phyloP scores from a whole-genome alignment of 2,888 invertebrate genomes.

The Drosophila merina region DNA sequence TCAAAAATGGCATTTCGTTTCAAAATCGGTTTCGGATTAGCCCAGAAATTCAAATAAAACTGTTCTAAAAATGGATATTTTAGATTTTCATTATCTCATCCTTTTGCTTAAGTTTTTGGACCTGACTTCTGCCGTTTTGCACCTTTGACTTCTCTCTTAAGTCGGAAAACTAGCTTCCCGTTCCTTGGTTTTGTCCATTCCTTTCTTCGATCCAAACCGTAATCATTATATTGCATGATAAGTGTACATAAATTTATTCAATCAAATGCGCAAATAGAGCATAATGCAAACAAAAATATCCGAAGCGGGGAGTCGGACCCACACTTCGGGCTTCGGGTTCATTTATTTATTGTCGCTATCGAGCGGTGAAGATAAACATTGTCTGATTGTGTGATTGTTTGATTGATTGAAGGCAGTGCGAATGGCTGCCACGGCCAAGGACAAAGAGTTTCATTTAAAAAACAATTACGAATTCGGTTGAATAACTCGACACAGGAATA shows the following conservation, averaged over 20 bases:
- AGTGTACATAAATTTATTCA: conserved; percentile 62
- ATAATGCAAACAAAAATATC: conserved; percentile 50
- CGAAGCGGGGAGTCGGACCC: conserved; percentile 27
- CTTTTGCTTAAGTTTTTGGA: too few relatives aligned
- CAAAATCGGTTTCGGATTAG: too few relatives aligned
- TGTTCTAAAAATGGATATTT: too few relatives aligned
- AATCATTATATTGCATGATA: conserved; percentile 72
- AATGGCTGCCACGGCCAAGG: conserved; percentile 42
- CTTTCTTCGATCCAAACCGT: conserved; percentile 25
- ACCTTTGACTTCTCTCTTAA: too few relatives aligned
- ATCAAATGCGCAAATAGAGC: conserved; percentile 53
- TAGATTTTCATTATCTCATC: too few relatives aligned
- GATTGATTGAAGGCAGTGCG: conserved; percentile 31
- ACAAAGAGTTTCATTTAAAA: conserved; percentile 60
- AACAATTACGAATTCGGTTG: conserved; percentile 62
- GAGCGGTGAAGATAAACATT: conserved; percentile 42
- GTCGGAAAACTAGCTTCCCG: too few relatives aligned
- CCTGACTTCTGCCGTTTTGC: too few relatives aligned
- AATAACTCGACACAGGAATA: conserved; percentile 29
- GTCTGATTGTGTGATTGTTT: conserved; percentile 53
- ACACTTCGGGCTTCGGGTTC: conserved; percentile 26
- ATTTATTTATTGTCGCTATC: conserved; percentile 62
- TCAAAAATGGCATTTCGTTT: too few relatives aligned
- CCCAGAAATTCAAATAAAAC: too few relatives aligned
- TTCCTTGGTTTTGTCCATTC: too few relatives aligned